Conservation (phyloP, 2,888 invertebrate genomes). For the Eubasilissa splendida region DNA sequence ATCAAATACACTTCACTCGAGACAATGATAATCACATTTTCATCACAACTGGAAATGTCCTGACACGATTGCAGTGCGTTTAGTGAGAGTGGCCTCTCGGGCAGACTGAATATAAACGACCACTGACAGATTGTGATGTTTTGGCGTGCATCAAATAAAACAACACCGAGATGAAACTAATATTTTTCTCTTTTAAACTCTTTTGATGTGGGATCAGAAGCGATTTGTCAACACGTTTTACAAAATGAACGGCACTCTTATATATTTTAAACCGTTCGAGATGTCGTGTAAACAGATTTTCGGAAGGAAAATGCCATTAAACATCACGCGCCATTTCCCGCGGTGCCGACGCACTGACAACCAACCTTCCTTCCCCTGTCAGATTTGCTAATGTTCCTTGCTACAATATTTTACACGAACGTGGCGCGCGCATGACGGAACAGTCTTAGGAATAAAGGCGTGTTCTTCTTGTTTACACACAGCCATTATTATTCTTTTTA, state of each 20-base stretch:
- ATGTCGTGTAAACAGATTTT: background rate
- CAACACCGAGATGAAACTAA: background rate
- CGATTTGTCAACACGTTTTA: background rate
- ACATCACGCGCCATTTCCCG: constrained; percentile 17
- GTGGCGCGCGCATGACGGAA: constrained; percentile 10
- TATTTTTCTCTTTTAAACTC: too few relatives aligned
- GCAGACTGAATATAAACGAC: background rate
- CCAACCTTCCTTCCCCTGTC: constrained; percentile 3
- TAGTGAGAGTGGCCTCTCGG: background rate
- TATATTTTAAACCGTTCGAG: background rate
- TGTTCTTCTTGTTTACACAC: constrained; percentile 10
- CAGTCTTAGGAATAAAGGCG: background rate
- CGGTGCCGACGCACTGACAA: constrained; percentile 14
- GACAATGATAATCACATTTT: constrained; percentile 18
- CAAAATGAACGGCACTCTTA: background rate
- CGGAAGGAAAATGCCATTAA: constrained; percentile 1
- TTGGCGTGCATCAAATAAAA: background rate
- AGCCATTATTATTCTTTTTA: too few relatives aligned
- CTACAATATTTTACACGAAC: background rate
- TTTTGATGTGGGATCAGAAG: background rate
- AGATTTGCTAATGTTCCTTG: background rate
- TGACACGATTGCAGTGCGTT: background rate
- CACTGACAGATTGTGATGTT: background rate
- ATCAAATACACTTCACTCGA: constrained; percentile 19
- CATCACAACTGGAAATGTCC: constrained; percentile 10